Base-by-base conservation (phyloP, 2,113 vertebrate species). In the Catagonus wagneri region DNA sequence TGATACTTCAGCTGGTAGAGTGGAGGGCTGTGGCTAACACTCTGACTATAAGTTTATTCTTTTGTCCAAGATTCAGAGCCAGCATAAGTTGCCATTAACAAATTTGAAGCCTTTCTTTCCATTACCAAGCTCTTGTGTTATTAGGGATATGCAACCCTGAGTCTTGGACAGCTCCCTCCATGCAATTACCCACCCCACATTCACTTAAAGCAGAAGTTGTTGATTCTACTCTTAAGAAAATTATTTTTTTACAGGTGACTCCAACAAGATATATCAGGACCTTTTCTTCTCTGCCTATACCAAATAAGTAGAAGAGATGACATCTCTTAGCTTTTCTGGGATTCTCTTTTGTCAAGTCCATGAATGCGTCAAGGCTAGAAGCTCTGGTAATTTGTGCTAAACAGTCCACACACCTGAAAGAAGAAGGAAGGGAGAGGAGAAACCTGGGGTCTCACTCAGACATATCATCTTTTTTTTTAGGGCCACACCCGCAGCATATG, bases 211-310 rank as follows among this genome's bases (percentile, higher is more conserved):
- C 27, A 78, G 63, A 83, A 95, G 3, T 32, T 89, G n/a, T 61
- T 61, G 50, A 54, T n/a, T 19, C 36, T 90, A 36, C 65, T 69
- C 3, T 27, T 93, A 34, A 91, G 61, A 54, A 90, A 88, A n/a
- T 44, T 58, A 79, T 84, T 88, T 89, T 34, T 74, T 88, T 92
- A 90, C 9, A n/a, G 36, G 23, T 80, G 75, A 83, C 61, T 68
- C 25, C 83, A 56, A 50, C 17, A 75, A 94, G n/a, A 22, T 80
- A 56, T 72, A 4, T 44, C 27, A n/a, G 9, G 36, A 86, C 1
- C 0, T 72, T 71, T 68, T 75, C 56, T 84, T n/a, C 39, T 32
- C 23, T 19, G 22, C 56, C 50, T 63, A 68, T 0, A 36, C 15
- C 52, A 71, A 85, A 29, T 61, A 63, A 69, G 34, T 61, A 95